Evolutionary conservation across 2,888 invertebrate genomes (phyloP).

Genomic region (Arrhopalites spinosus): DNA sequence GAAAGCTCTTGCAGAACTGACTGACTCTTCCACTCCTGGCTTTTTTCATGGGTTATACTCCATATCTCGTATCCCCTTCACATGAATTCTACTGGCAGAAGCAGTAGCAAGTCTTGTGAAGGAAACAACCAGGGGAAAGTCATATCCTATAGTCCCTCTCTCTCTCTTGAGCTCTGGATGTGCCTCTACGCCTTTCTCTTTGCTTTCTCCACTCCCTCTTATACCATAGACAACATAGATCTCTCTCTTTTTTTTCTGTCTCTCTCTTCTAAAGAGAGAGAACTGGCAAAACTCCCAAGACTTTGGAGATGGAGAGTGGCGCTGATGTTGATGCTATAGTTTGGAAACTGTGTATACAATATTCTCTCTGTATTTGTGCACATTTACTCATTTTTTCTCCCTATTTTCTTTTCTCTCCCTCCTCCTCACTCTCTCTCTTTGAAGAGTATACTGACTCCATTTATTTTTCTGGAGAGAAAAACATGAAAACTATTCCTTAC

Average conservation of each 20-base stretch:
- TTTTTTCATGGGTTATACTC: background rate
- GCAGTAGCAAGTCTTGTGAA: background rate
- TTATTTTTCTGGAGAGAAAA: too few species aligned
- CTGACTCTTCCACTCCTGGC: background rate
- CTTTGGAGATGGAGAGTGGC: too few species aligned
- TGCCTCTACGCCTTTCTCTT: slow-evolving; percentile 6
- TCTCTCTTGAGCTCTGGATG: background rate
- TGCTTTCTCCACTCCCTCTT: background rate
- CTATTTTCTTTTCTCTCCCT: too few species aligned
- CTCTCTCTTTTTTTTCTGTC: background rate
- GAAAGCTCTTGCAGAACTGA: slow-evolving; percentile 25
- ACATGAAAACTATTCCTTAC: too few species aligned
- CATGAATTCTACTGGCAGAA: background rate
- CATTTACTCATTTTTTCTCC: too few species aligned
- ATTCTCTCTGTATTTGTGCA: too few species aligned
- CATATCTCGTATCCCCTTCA: too few species aligned
- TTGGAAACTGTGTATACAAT: too few species aligned
- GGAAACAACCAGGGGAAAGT: slow-evolving; percentile 8
- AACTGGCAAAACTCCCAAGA: too few species aligned
- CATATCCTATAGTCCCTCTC: background rate
- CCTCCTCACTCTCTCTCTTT: too few species aligned
- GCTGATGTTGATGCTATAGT: too few species aligned
- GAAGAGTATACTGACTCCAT: too few species aligned
- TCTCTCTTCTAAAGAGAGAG: background rate
- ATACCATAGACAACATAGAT: background rate